Evolutionary conservation across 2,888 invertebrate species (phyloP), one percentile per base, ranked within the genome.

Genomic region (Oscheius sp.): DNA sequence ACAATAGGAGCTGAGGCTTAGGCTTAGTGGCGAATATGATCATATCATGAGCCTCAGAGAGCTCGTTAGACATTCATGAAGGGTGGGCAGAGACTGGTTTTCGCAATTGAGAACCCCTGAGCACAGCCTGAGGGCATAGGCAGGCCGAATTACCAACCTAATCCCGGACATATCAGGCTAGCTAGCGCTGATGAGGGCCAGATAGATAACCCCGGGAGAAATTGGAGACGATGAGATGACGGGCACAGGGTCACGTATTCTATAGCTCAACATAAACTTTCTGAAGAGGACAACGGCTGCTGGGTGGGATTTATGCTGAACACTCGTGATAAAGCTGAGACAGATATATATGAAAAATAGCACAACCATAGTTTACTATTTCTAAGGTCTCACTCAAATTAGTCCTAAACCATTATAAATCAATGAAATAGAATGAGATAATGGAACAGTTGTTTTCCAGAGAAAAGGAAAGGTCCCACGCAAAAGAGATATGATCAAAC

Each of bases 31-130:
- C 10, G 37, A 29, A 15, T 31, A 17, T 34, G 34, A 57, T 57
- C n/a, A 57, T 34, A 57, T 57, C 39, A 57, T 17, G 37, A 1
- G 34, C n/a, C n/a, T n/a, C n/a, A n/a, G n/a, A n/a, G 34, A 17
- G 25, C 37, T 57, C 57, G 57, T 57, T 57, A 33, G 37, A 31
- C 34, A 57, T 57, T 57, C 57, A 57, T 57, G 57, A 39, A 31
- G 23, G 12, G 6, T 34, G 37, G 6, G 48, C 48, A 48, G 29
- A 29, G n/a, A n/a, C n/a, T 37, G 37, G 37, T 37, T 8, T 10
- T 37, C 15, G 15, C 15, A 8, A 37, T 37, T 37, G 37, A 37
- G 37, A 37, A 15, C 8, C 8, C 8, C 8, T 10, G 15, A 37
- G 25, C 12, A 48, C 25, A 20, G 48, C 48, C 48, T 48, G 12